Conservation (phyloP, 1,140 invertebrate genomes). For the Papilio polyxenes region DNA sequence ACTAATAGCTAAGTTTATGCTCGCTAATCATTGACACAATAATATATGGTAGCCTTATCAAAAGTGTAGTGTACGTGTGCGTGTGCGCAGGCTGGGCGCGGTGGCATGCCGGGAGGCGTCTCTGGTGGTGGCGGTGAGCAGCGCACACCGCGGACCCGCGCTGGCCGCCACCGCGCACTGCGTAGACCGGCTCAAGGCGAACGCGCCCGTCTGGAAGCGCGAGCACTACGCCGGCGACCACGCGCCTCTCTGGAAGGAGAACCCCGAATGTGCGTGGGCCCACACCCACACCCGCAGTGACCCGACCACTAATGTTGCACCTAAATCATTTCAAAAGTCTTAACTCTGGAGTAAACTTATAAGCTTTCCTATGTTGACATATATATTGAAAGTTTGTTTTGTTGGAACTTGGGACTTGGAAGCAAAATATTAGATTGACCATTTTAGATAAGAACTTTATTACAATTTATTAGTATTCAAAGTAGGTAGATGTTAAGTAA, state of each 20-base stretch:
- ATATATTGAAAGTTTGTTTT: background rate
- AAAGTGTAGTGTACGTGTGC: background rate
- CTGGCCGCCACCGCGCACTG: constrained; percentile 91
- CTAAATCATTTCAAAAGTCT: background rate
- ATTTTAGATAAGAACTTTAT: background rate
- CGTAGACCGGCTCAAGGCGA: constrained; percentile 92
- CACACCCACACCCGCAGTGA: constrained; percentile 45
- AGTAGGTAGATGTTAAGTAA: background rate
- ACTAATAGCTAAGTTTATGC: background rate
- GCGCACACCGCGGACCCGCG: constrained; percentile 91
- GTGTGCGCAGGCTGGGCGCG: constrained; percentile 83
- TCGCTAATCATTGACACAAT: background rate
- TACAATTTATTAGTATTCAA: constrained; percentile 8
- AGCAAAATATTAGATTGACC: background rate
- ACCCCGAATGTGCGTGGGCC: constrained; percentile 88
- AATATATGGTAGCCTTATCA: too few species aligned
- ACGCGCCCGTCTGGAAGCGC: constrained; percentile 98
- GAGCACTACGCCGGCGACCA: constrained; percentile 88
- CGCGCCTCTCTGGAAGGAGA: constrained; percentile 87
- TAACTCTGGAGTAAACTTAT: background rate
- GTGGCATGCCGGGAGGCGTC: constrained; percentile 95
- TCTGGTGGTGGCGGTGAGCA: constrained; percentile 94
- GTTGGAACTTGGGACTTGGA: constrained; percentile 46
- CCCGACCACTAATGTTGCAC: background rate
- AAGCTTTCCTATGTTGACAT: background rate